Conservation (phyloP, 2,113 vertebrate species). For the Prunella fulvescens region DNA sequence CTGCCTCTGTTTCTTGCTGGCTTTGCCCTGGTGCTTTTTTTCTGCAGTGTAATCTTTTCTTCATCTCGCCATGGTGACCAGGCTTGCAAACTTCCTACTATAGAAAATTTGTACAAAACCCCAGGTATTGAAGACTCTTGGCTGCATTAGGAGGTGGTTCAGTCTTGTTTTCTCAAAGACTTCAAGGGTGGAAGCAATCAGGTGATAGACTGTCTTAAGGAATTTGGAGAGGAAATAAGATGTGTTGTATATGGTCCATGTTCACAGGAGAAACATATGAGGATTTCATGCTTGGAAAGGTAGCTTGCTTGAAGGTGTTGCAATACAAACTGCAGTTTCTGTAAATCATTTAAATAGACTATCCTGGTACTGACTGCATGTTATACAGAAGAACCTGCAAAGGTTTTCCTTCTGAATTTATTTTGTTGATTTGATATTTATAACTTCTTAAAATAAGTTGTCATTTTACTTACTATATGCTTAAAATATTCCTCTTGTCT, state of each 20-base stretch:
- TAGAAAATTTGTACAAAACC: constrained; percentile 25
- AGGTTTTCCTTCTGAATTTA: neutral
- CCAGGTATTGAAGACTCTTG: neutral
- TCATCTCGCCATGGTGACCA: constrained; percentile 19
- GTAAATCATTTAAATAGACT: constrained; percentile 16
- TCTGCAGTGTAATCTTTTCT: constrained; percentile 1
- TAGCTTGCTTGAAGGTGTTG: neutral
- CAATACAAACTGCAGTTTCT: neutral
- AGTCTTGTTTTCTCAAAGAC: neutral
- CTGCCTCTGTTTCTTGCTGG: neutral
- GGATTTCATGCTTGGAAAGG: neutral
- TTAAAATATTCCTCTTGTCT: neutral
- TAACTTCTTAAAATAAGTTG: neutral
- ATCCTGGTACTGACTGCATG: neutral
- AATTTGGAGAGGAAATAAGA: neutral
- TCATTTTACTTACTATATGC: neutral
- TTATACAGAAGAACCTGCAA: neutral
- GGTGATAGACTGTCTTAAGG: neutral
- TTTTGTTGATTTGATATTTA: constrained; percentile 17
- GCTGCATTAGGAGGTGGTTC: neutral
- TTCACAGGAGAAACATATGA: neutral
- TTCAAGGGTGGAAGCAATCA: neutral
- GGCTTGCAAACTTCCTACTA: constrained; percentile 16
- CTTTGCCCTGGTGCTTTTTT: constrained; percentile 12
- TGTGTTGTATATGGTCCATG: neutral